phyloP scores from a whole-genome alignment of 2,888 invertebrate genomes.

The Cylindroiulus punctatus region DNA sequence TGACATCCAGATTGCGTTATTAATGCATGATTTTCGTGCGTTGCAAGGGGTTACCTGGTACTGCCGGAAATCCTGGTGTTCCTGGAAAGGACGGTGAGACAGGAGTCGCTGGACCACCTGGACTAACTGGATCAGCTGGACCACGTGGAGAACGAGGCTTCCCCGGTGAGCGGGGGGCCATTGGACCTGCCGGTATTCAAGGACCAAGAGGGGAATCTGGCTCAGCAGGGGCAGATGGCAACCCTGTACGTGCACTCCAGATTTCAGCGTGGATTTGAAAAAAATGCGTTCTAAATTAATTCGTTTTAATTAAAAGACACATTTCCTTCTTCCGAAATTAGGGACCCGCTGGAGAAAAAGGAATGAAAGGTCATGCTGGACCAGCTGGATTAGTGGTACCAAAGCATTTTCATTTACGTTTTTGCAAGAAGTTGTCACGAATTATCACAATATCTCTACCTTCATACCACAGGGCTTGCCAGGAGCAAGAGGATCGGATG shows the following conservation, averaged over 20 bases:
- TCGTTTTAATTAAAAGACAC: not conserved
- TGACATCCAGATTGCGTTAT: too few species aligned
- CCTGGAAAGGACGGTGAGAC: conserved; percentile 84
- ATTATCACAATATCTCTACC: not conserved
- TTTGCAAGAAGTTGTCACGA: not conserved
- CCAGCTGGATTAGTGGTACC: conserved; percentile 74
- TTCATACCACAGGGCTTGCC: conserved; percentile 71
- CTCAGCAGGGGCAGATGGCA: conserved; percentile 75
- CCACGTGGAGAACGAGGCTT: conserved; percentile 72
- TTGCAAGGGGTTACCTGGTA: conserved; percentile 76
- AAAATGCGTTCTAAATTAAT: conserved; percentile 5
- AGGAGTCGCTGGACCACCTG: conserved; percentile 75
- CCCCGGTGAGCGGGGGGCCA: conserved; percentile 70
- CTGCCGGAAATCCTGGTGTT: conserved; percentile 77
- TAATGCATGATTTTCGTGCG: too few species aligned
- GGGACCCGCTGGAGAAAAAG: conserved; percentile 70
- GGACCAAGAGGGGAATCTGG: conserved; percentile 76
- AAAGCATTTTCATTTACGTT: not conserved
- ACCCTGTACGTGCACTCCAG: conserved; percentile 60
- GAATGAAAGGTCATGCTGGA: conserved; percentile 78
- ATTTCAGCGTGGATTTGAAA: not conserved
- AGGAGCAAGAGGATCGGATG: conserved; percentile 75
- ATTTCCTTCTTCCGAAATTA: conserved; percentile 26
- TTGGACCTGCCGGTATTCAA: conserved; percentile 71
- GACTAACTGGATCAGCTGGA: conserved; percentile 67